Evolutionary conservation across 2,113 vertebrate genomes (phyloP), one percentile per base, ranked within the genome.

Genomic region (Gavia stellata): DNA sequence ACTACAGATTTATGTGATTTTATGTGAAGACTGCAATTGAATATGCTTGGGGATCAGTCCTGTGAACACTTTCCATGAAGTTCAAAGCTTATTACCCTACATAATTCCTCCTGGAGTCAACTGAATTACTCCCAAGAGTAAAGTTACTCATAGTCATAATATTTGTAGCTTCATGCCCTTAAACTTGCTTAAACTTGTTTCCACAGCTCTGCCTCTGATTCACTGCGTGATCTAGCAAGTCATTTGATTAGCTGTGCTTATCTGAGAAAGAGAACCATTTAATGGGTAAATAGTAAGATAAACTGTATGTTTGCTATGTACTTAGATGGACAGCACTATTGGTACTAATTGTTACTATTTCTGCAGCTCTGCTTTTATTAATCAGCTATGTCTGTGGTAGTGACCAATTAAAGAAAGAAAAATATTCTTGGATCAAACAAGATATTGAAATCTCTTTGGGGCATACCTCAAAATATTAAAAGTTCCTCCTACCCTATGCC

Each of bases 1-100:
- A 55, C 63, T 94, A 52, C 86, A 74, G 70, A 96, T 94, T 93
- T 95, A 84, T 92, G 84, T 95, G 93, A 84, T 33, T 96, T 97
- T 96, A 97, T 96, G 84, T 81, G 84, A 96, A 95, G 73, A 44
- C 50, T 67, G 78, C 61, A 79, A 84, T 13, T 79, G 80, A 92
- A 86, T 79, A 77, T 53, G 81, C 86, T 75, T 53, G 38, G 74
- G 74, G 86, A 82, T 66, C 58, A 77, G 78, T 44, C 70, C 91
- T 82, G 59, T 1, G 24, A 92, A 92, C 53, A 47, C 20, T 85
- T 72, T 34, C 45, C 66, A 36, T 75, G 92, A 91, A 92, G 91
- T 94, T 94, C 81, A 85, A 73, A 87, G 66, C 52, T 97, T 94
- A 97, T 89, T 95, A 92, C 94, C 67, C 86, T 90, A 49, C 74